These are phyloP conservation scores for Onychomys arenicola DNA, from an alignment of 2,797 vertebrate species.

Conservation along the genomic window DNA sequence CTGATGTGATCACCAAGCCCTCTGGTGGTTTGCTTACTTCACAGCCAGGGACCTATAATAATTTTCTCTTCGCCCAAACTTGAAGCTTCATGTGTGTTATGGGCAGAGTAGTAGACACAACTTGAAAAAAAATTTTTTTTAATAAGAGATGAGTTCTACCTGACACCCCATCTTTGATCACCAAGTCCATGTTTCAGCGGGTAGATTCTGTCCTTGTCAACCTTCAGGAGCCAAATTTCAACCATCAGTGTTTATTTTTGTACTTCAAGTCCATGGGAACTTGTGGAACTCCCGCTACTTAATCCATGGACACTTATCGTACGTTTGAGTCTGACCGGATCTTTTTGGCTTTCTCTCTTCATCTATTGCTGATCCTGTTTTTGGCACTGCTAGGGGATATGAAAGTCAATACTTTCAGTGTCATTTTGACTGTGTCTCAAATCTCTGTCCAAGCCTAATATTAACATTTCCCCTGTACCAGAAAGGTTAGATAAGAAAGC, in stretches of 20 bases:
- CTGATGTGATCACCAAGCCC: background rate
- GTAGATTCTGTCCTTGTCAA: background rate
- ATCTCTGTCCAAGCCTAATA: slow-evolving; percentile 20
- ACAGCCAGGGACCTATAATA: background rate
- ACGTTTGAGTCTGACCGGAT: background rate
- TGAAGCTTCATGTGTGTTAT: background rate
- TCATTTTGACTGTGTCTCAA: background rate
- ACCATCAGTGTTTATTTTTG: background rate
- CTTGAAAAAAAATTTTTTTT: background rate
- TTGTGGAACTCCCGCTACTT: background rate
- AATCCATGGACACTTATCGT: background rate
- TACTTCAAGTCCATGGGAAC: background rate
- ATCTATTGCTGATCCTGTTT: background rate
- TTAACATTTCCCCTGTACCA: background rate
- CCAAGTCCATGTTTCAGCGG: background rate
- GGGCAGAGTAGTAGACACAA: background rate
- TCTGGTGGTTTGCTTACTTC: background rate
- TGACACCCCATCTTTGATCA: background rate
- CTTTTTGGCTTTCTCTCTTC: slow-evolving; percentile 43
- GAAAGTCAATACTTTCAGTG: background rate
- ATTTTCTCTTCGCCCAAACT: background rate
- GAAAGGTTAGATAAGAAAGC: slow-evolving; percentile 17
- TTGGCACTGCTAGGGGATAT: background rate
- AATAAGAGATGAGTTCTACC: background rate
- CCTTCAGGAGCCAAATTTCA: slow-evolving; percentile 9